Evolutionary conservation across 2,888 invertebrate genomes (phyloP).

Genomic region (Tenthredo notha): DNA sequence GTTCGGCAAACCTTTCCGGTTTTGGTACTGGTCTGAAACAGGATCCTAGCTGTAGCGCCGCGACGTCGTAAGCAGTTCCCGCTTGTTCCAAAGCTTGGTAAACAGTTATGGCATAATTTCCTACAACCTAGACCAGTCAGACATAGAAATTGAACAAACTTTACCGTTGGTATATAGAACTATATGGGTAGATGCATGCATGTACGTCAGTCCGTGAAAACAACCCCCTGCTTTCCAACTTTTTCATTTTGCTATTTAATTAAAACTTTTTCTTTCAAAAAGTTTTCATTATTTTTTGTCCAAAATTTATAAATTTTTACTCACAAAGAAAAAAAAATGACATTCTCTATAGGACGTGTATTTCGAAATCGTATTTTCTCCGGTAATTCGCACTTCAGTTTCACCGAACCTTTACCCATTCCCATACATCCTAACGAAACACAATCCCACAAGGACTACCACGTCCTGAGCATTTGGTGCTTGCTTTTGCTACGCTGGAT

Average conservation of each 20-base stretch:
- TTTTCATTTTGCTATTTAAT: too few relatives aligned
- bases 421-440: background rate
- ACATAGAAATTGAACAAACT: background rate
- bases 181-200: background rate
- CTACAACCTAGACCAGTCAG: background rate
- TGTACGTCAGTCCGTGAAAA: too few relatives aligned
- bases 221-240: too few relatives aligned
- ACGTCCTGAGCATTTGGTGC: too few relatives aligned
- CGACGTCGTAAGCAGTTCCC: conserved; percentile 27
- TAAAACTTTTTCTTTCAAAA: too few relatives aligned
- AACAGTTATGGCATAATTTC: conserved; percentile 26
- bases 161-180: background rate
- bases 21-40: background rate
- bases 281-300: too few relatives aligned
- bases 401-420: too few relatives aligned
- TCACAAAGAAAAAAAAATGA: too few relatives aligned
- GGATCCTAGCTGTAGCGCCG: background rate
- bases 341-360: too few relatives aligned
- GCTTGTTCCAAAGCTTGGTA: conserved; percentile 12
- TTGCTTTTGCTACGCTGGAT: background rate
- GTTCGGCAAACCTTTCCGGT: background rate
- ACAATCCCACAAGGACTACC: background rate
- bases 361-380: too few relatives aligned
- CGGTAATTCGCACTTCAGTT: too few relatives aligned
- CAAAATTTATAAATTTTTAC: too few relatives aligned